Evolutionary conservation across 2,113 vertebrate species (phyloP).

Genomic region (Formicarius rufipectus): DNA sequence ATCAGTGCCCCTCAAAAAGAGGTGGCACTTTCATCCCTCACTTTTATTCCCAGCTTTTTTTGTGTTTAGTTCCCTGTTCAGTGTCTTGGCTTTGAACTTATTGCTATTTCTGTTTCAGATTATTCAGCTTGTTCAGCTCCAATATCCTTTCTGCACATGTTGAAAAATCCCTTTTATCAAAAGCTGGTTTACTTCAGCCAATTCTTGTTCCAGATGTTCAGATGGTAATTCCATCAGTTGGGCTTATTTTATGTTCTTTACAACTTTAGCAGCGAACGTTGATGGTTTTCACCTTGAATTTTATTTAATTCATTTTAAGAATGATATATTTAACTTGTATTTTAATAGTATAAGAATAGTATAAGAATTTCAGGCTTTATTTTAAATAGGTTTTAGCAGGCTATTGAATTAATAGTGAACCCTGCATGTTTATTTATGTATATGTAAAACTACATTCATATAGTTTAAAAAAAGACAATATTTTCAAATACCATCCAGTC

Average conservation of each 20-base stretch:
- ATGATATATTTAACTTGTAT: background rate
- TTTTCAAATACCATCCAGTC: background rate
- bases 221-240: slow-evolving; percentile 1
- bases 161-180: slow-evolving; percentile 39
- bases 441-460: background rate
- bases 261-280: background rate
- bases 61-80: background rate
- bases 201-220: slow-evolving; percentile 32
- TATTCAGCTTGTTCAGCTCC: background rate
- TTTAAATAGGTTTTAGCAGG: background rate
- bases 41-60: background rate
- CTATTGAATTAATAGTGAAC: background rate
- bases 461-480: background rate
- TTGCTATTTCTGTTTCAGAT: slow-evolving; percentile 25
- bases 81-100: background rate
- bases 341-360: background rate
- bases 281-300: background rate
- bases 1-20: background rate
- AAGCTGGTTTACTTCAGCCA: background rate
- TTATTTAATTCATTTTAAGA: background rate
- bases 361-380: background rate
- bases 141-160: slow-evolving; percentile 24
- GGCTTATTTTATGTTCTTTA: background rate
- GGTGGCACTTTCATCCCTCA: background rate
- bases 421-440: background rate